A percentile compares a stretch with the other conserved stretches of the same genome.
Conservation (phyloP, 2,888 invertebrate genomes). For the Prosapia bicincta region DNA sequence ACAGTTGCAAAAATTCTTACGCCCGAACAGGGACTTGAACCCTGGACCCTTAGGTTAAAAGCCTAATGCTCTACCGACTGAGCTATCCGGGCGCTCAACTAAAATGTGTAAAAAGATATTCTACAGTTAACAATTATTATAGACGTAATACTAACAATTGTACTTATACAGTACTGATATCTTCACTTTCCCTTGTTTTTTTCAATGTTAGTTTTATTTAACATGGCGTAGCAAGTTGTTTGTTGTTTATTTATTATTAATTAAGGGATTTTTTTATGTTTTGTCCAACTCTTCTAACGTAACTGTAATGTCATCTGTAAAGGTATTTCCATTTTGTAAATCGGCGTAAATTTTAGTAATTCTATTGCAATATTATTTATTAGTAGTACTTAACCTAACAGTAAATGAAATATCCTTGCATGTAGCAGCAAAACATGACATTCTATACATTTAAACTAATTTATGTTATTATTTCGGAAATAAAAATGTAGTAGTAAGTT, state of each 20-base stretch:
- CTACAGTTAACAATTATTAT: too few species aligned
- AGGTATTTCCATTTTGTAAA: not conserved
- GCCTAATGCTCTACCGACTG: constrained; percentile 44
- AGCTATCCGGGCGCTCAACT: constrained; percentile 41
- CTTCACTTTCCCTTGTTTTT: not conserved
- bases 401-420: too few species aligned
- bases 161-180: too few species aligned
- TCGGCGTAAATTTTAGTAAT: too few species aligned
- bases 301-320: not conserved
- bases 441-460: too few species aligned
- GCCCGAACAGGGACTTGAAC: constrained; percentile 44
- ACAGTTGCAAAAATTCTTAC: constrained; percentile 17
- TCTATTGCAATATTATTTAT: too few species aligned
- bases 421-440: too few species aligned
- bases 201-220: not conserved
- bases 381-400: not conserved
- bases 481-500: too few species aligned
- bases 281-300: not conserved
- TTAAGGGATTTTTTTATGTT: not conserved
- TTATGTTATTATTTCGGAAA: too few species aligned
- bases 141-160: too few species aligned
- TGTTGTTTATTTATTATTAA: not conserved
- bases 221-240: not conserved
- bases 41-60: constrained; percentile 44
- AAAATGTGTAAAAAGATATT: too few species aligned